Percentiles rank a stretch among this genome's conserved stretches.
phyloP scores from a whole-genome alignment of 2,113 vertebrate species.

The Gallinago paraguaiae region DNA sequence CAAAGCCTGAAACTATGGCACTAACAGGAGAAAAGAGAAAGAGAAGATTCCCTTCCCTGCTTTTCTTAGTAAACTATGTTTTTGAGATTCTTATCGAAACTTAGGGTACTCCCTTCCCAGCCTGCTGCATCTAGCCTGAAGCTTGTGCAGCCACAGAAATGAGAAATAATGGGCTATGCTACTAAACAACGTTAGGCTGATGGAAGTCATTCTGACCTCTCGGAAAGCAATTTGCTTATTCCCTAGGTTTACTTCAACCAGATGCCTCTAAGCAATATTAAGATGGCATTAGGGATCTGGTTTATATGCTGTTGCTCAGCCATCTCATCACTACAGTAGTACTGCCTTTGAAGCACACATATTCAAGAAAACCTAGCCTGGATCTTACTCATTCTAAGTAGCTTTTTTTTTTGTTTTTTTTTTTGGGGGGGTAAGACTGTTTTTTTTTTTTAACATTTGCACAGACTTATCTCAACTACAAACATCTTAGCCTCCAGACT shows the following conservation, averaged over 20 bases:
- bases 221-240: background rate
- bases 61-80: background rate
- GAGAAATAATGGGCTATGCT: background rate
- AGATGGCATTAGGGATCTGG: background rate
- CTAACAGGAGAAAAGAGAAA: background rate
- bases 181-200: background rate
- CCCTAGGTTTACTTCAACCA: background rate
- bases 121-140: background rate
- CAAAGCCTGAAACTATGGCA: background rate
- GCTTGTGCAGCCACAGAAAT: background rate
- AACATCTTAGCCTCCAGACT: background rate
- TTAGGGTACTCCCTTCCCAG: background rate
- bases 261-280: background rate
- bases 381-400: background rate
- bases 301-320: background rate
- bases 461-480: background rate
- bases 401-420: background rate
- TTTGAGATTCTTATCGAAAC: background rate
- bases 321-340: background rate
- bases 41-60: background rate
- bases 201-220: background rate
- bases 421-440: fast-evolving
- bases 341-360: background rate
- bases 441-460: background rate
- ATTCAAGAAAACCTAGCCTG: background rate